phyloP scores from a whole-genome alignment of 2,113 vertebrate species.

The Nycticryphes semicollaris region DNA sequence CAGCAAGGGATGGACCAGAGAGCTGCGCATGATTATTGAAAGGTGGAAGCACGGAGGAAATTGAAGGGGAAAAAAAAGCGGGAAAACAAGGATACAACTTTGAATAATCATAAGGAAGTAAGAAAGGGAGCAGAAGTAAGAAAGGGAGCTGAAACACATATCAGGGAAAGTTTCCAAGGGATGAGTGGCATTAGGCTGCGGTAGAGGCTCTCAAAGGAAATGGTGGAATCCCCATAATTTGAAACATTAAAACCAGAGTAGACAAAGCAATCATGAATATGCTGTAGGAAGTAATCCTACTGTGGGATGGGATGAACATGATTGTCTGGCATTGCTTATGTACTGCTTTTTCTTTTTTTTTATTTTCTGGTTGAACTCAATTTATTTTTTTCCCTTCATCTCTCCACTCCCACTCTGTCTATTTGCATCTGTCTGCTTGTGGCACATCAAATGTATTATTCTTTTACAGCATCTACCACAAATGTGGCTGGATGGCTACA shows the following conservation, averaged over 20 bases:
- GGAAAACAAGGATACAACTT: neutral
- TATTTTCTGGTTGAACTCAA: neutral
- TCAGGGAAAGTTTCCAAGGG: constrained; percentile 28
- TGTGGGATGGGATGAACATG: constrained; percentile 18
- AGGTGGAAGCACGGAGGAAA: neutral
- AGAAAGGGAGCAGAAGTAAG: neutral
- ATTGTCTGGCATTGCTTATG: neutral
- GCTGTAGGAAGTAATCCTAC: constrained; percentile 17
- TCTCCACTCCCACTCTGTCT: neutral
- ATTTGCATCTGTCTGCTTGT: neutral
- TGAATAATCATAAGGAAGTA: neutral
- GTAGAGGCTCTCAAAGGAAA: constrained; percentile 38
- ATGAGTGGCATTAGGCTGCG: neutral
- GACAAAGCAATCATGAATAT: constrained; percentile 21
- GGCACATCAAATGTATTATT: neutral
- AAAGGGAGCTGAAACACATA: rapidly evolving
- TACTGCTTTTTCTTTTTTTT: neutral
- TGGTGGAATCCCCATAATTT: constrained; percentile 41
- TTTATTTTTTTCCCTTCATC: neutral
- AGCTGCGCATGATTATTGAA: neutral
- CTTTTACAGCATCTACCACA: neutral
- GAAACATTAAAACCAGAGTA: constrained; percentile 23
- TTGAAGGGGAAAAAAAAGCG: neutral
- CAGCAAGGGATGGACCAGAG: neutral
- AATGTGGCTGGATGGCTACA: neutral